Evolutionary conservation across 2,888 invertebrate species (phyloP).

Genomic region (Alloscopus bannaensis): DNA sequence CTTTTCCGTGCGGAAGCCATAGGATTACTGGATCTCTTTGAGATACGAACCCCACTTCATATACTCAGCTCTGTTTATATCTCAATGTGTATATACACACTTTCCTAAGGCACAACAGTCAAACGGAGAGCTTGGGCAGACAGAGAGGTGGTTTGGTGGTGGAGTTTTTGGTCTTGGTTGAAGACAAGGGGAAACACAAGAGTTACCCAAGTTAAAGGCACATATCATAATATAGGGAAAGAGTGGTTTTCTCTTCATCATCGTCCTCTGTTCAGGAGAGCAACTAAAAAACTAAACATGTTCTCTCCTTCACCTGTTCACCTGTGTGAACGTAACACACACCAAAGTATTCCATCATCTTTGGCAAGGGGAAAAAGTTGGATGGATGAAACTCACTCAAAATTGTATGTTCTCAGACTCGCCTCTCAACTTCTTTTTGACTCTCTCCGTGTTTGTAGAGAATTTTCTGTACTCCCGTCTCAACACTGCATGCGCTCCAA

Average conservation of each 20-base stretch:
- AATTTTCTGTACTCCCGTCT: background rate
- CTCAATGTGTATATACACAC: background rate
- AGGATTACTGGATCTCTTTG: constrained; percentile 63
- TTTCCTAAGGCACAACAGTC: too few species aligned
- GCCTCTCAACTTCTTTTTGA: too few species aligned
- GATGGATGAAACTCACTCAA: too few species aligned
- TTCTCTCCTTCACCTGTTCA: constrained; percentile 26
- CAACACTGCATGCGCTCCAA: too few species aligned
- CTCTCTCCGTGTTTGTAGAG: background rate
- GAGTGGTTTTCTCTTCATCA: too few species aligned
- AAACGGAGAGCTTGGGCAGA: background rate
- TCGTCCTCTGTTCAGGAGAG: background rate
- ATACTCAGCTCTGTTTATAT: constrained; percentile 5
- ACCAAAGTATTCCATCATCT: too few species aligned
- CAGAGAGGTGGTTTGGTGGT: background rate
- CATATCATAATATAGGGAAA: background rate
- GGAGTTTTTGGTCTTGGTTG: too few species aligned
- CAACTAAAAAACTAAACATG: too few species aligned
- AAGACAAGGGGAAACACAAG: too few species aligned
- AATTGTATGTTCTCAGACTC: too few species aligned
- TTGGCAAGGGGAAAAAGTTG: too few species aligned
- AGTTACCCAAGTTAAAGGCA: background rate
- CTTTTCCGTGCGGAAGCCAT: constrained; percentile 64
- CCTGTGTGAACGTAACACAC: constrained; percentile 25
- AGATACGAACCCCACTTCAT: constrained; percentile 45